Evolutionary conservation across 2,113 vertebrate species (phyloP), one percentile per base, ranked within the genome.

Genomic region (Pagrus major): DNA sequence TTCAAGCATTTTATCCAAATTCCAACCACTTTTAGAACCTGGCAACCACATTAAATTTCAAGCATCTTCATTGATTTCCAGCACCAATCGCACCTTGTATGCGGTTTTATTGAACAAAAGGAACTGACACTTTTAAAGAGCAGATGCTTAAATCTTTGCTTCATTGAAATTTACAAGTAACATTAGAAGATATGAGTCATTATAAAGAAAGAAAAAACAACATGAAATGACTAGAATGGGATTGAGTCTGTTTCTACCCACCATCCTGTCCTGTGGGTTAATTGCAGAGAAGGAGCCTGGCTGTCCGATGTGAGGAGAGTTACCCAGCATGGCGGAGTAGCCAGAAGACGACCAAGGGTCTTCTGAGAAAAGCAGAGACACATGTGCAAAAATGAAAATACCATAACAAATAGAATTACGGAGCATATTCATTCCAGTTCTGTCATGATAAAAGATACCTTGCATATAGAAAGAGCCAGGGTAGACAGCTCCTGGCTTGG

Each of bases 231-330:
- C 4, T 23, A 41, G 7, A 66, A 59, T 51, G 23, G n/a, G 21
- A 44, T 15, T 44, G 12, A 71, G n/a, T 33, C 6, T 0, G 5
- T 35, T 41, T 71, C 56, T 37, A 91, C 92, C 86, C 95, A 99
- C 98, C 98, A 99, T 96, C 86, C 97, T 96, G 71, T 99, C 98
- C 2, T 98, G 97, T 76, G 97, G 96, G 68, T 98, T 97, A 86
- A 99, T 95, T 82, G 96, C 91, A 35, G 95, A 95, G 78, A 99
- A 98, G 71, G 95, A 91, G 0, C 96, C 88, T 14, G 97, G 86
- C 82, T 97, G 95, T 0, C 96, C 94, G 69, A 99, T 95, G 10
- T 98, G 96, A 61, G 97, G 95, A 0, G 98, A 95, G 78, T 96
- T 96, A 4, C 96, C 95, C 89, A 98, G 93, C 94, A 99, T 96